These are phyloP conservation scores for Argynnis bischoffii DNA, from an alignment of 2,888 invertebrate genomes.

Conservation along the genomic window DNA sequence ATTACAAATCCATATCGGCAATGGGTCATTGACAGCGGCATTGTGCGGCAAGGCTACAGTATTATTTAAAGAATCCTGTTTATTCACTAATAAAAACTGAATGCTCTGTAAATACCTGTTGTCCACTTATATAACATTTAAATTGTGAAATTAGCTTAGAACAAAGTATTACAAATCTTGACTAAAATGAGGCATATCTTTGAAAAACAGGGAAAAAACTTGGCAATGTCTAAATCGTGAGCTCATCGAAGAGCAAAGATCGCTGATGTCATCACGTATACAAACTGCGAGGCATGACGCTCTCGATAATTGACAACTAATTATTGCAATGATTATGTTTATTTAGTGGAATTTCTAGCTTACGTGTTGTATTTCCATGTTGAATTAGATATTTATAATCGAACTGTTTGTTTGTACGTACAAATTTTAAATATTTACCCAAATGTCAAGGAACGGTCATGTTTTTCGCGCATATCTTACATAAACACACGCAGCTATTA, in stretches of 20 bases:
- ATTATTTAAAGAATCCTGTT: conserved; percentile 14
- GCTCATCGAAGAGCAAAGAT: conserved; percentile 23
- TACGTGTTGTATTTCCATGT: conserved; percentile 6
- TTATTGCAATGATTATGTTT: conserved; percentile 15
- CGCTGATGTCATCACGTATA: conserved; percentile 29
- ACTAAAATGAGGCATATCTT: neutral
- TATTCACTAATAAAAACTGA: neutral
- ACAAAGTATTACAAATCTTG: neutral
- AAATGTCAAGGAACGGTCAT: too few species aligned
- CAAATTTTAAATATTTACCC: neutral
- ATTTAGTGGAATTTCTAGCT: conserved; percentile 14
- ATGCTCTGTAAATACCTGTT: conserved; percentile 1
- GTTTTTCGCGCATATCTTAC: too few species aligned
- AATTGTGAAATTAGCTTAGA: neutral
- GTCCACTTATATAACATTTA: neutral
- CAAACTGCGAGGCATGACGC: conserved; percentile 16
- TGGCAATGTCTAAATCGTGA: conserved; percentile 19
- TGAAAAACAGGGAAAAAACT: neutral
- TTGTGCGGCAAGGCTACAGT: conserved; percentile 4
- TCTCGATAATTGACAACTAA: conserved; percentile 26
- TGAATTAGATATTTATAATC: neutral
- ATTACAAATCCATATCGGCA: conserved; percentile 22
- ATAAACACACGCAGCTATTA: too few species aligned
- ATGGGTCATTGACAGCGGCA: conserved; percentile 24
- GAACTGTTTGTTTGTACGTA: neutral